Evolutionary conservation across 2,797 vertebrate species (phyloP), one percentile per base, ranked within the genome.

Genomic region (Macrochelys suwanniensis): DNA sequence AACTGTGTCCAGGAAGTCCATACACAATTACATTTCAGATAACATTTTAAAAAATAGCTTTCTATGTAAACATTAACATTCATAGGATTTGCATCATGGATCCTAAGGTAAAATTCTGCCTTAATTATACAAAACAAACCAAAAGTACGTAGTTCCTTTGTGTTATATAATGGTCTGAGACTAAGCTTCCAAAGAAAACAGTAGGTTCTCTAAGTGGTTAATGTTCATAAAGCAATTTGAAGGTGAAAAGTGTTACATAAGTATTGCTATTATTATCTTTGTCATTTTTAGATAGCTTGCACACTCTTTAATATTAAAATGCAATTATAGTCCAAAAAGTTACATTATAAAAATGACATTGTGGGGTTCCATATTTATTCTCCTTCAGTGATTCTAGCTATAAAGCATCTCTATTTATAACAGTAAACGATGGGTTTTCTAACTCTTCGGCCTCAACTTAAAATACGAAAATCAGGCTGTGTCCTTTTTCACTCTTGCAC

Each of bases 71-170:
- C 85, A 89, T 74, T 57, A 61, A 59, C 6, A 42, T 80, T 47
- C 50, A 83, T 11, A 28, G 80, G 57, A 92, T 68, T 28, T 61
- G 84, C 6, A 11, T 61, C 12, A 1, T 25, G 82, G 61, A 23
- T 71, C 71, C 45, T 78, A 77, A 77, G 45, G n/a, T 91, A 71
- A 86, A 53, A 88, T 94, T 88, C 61, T 47, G 45, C 4, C 26
- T 92, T 88, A 79, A 94, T 16, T 76, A 94, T 95, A 88, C 80
- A 96, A 95, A 95, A 95, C 96, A 96, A 91, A 95, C 95, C 94
- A 96, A 96, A 88, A 90, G 88, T 89, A 95, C 88, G 93, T 93
- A 95, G 95, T 97, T 96, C 94, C 95, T 97, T 96, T 85, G 94
- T 80, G 92, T 76, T 88, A 53, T 89, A 85, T 90, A 95, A 90